Conservation (phyloP, 2,888 invertebrate species). For the Hermodice carunculata region DNA sequence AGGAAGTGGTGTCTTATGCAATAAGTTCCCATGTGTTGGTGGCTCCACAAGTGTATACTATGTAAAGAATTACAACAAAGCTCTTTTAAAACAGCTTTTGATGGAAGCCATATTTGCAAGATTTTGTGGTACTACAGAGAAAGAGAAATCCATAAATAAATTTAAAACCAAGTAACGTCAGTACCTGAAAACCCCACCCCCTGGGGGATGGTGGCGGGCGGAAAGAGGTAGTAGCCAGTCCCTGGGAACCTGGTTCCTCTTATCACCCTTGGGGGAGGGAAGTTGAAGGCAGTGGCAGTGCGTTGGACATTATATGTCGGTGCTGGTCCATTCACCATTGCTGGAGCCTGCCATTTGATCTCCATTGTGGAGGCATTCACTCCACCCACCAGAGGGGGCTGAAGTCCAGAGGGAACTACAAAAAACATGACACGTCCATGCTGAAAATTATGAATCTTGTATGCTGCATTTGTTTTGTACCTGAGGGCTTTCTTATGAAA, state of each 20-base stretch:
- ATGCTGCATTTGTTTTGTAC: too few relatives aligned
- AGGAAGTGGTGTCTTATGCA: too few relatives aligned
- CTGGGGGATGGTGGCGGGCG: conserved; percentile 59
- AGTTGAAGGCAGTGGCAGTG: conserved; percentile 59
- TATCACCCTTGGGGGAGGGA: conserved; percentile 60
- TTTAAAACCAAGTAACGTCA: too few relatives aligned
- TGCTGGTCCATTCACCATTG: conserved; percentile 59
- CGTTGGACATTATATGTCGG: conserved; percentile 62
- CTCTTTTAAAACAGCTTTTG: too few relatives aligned
- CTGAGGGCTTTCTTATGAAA: too few relatives aligned
- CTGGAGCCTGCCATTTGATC: conserved; percentile 60
- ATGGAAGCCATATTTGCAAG: too few relatives aligned
- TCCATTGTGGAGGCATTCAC: conserved; percentile 60
- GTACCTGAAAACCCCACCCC: conserved; percentile 66
- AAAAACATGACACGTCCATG: conserved; percentile 2
- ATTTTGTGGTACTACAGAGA: too few relatives aligned
- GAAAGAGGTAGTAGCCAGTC: conserved; percentile 64
- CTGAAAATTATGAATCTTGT: too few relatives aligned
- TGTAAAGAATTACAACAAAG: too few relatives aligned
- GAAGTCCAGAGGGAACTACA: conserved; percentile 59
- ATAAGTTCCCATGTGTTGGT: too few relatives aligned
- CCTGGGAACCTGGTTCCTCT: conserved; percentile 66
- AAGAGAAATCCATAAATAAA: too few relatives aligned
- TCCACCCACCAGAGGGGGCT: conserved; percentile 51
- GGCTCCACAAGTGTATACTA: too few relatives aligned